These are phyloP conservation scores for Syndactyla subalaris DNA, from an alignment of 2,797 vertebrate genomes.

Conservation along the genomic window DNA sequence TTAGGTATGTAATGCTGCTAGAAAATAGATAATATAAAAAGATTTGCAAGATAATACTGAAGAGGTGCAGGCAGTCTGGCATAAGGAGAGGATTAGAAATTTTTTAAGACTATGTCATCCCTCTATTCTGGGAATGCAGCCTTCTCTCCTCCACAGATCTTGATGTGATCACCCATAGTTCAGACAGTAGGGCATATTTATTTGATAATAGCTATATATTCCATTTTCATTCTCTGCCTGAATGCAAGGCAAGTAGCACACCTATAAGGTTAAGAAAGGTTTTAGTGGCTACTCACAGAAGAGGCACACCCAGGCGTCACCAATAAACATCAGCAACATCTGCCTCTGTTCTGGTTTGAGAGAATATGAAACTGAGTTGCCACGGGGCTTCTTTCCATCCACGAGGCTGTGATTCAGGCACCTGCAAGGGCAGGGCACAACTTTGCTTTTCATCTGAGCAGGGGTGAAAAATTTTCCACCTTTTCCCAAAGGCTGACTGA, in stretches of 20 bases:
- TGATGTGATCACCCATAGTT: not conserved
- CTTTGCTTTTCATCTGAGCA: not conserved
- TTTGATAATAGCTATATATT: not conserved
- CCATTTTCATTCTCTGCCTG: not conserved
- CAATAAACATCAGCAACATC: not conserved
- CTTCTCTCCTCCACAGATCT: not conserved
- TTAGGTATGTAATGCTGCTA: not conserved
- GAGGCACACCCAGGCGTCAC: fast-evolving
- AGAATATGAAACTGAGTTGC: not conserved
- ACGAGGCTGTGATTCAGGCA: not conserved
- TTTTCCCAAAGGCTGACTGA: not conserved
- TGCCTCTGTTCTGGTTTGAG: not conserved
- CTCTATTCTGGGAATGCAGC: not conserved
- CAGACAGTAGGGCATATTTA: not conserved
- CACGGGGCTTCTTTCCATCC: not conserved
- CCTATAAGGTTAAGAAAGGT: not conserved
- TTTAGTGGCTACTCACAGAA: not conserved
- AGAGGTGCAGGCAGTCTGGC: not conserved
- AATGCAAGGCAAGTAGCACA: not conserved
- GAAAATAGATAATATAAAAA: not conserved
- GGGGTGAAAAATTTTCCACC: not conserved
- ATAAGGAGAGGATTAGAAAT: not conserved
- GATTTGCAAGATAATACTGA: not conserved
- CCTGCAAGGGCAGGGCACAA: fast-evolving
- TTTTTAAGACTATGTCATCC: not conserved